Conservation (phyloP, 2,113 vertebrate species). For the Cyanoramphus novaezelandiae region DNA sequence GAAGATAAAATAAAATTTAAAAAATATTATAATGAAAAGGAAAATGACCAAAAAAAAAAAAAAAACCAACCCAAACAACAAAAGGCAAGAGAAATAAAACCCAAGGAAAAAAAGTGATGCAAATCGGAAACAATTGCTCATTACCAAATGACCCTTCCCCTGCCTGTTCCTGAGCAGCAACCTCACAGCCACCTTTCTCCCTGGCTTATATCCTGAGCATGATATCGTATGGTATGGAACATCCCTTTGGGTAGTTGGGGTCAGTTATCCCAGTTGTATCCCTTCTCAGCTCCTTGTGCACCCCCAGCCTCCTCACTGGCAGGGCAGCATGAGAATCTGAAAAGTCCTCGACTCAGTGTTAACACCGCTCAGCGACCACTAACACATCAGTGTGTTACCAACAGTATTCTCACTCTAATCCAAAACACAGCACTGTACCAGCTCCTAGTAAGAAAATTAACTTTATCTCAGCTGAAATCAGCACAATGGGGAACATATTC, state of each 20-base stretch:
- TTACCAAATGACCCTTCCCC: fast-evolving
- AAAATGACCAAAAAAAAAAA: too few species aligned
- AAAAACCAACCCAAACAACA: too few species aligned
- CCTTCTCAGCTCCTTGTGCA: not conserved
- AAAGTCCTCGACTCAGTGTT: not conserved
- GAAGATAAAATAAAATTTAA: not conserved
- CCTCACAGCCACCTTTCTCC: not conserved
- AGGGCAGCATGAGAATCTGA: fast-evolving
- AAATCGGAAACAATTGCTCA: not conserved
- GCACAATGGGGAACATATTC: not conserved
- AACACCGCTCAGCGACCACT: not conserved
- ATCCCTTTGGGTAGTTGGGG: not conserved
- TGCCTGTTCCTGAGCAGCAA: not conserved
- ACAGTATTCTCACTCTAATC: not conserved
- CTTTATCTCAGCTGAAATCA: not conserved
- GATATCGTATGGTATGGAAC: not conserved
- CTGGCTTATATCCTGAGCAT: not conserved
- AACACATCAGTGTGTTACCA: not conserved
- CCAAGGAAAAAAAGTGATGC: not conserved
- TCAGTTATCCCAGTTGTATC: not conserved
- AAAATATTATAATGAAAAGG: not conserved
- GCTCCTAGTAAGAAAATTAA: not conserved
- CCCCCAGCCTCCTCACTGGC: fast-evolving
- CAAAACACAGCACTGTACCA: not conserved
- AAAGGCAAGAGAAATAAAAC: not conserved